Conservation (phyloP, 1,140 invertebrate genomes). For the Drosophila paulistorum region DNA sequence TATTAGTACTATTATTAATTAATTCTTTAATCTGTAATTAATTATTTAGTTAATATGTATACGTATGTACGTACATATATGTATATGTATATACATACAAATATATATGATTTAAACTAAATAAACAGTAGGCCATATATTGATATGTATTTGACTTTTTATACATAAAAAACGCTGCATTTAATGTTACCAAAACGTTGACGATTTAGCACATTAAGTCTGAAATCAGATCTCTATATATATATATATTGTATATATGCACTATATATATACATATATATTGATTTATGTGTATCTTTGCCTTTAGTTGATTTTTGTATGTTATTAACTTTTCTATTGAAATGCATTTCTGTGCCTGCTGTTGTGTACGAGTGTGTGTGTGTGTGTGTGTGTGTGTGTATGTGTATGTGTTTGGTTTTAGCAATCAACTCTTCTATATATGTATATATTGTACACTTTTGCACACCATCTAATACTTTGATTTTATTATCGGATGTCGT, state of each 20-base stretch:
- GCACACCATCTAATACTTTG: conserved; percentile 68
- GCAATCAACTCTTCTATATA: conserved; percentile 68
- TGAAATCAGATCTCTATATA: not conserved
- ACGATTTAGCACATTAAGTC: conserved; percentile 25
- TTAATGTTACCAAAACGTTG: conserved; percentile 61
- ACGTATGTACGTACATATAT: not conserved
- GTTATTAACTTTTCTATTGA: conserved; percentile 56
- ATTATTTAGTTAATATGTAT: conserved; percentile 17
- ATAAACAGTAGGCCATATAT: conserved; percentile 82
- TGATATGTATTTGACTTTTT: conserved; percentile 83
- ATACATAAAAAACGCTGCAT: conserved; percentile 79
- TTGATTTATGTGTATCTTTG: conserved; percentile 16
- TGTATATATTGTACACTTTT: conserved; percentile 68
- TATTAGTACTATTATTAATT: conserved; percentile 21
- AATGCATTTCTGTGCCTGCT: conserved; percentile 75
- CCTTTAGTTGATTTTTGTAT: conserved; percentile 12
- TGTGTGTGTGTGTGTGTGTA: conserved; percentile 29
- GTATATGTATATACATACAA: conserved; percentile 27
- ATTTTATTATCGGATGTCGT: conserved; percentile 83
- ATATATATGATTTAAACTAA: conserved; percentile 73
- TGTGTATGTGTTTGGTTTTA: conserved; percentile 29
- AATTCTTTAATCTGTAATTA: conserved; percentile 25
- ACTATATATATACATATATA: not conserved
- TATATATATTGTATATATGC: not conserved
- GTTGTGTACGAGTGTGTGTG: conserved; percentile 32